Conservation (phyloP, 2,888 invertebrate species). For the Nephrotoma appendiculata region DNA sequence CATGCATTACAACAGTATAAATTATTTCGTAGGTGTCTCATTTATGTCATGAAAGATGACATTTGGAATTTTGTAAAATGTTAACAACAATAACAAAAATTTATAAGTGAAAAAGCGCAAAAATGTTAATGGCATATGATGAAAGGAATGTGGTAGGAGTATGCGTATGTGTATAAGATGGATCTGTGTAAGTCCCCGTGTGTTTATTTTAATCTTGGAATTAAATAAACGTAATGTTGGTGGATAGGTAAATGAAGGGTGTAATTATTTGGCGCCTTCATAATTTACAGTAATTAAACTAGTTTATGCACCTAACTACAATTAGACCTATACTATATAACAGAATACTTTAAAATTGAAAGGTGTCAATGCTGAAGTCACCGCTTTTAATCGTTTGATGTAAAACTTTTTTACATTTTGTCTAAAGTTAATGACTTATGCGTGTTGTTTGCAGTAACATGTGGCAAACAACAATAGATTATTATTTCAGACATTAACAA, state of each 20-base stretch:
- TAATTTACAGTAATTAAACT: not conserved
- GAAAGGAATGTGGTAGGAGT: not conserved
- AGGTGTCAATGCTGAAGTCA: too few species aligned
- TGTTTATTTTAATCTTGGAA: not conserved
- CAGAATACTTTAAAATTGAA: too few species aligned
- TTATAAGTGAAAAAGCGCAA: not conserved
- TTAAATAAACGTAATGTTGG: not conserved
- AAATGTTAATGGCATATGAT: not conserved
- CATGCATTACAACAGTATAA: not conserved
- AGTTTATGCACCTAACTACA: not conserved
- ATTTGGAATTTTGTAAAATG: not conserved
- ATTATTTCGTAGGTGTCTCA: not conserved
- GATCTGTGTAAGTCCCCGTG: not conserved
- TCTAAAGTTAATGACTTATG: too few species aligned
- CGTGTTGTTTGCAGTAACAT: too few species aligned
- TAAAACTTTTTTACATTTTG: too few species aligned
- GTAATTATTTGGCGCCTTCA: not conserved
- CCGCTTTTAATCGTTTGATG: too few species aligned
- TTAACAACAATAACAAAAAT: not conserved
- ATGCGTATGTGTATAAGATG: not conserved
- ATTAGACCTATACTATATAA: too few species aligned
- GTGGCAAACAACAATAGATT: too few species aligned
- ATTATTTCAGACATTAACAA: too few species aligned
- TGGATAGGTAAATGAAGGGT: not conserved
- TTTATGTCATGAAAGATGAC: not conserved